These are phyloP conservation scores for Valencia hispanica DNA, from an alignment of 2,797 vertebrate species.

Conservation along the genomic window DNA sequence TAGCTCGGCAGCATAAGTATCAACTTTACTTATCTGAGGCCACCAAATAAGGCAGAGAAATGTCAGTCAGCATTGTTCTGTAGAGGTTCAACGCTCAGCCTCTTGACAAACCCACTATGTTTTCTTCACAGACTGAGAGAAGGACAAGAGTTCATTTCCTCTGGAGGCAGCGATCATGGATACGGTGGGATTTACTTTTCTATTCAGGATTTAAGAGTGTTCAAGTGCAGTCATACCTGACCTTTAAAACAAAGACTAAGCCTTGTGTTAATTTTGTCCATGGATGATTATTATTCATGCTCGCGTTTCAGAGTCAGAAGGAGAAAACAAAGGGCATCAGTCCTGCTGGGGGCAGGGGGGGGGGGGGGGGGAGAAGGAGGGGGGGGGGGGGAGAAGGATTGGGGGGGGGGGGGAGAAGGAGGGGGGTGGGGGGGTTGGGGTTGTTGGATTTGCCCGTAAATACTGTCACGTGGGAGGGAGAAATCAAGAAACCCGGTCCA, in stretches of 20 bases:
- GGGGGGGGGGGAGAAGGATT: too few species aligned
- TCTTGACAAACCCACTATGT: constrained; percentile 33
- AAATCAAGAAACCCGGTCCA: too few species aligned
- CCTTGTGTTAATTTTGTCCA: neutral
- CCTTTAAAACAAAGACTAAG: neutral
- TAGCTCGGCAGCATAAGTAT: constrained; percentile 26
- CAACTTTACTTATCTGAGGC: constrained; percentile 30
- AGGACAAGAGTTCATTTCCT: constrained; percentile 37
- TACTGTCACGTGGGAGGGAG: neutral
- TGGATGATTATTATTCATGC: neutral
- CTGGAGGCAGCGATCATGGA: constrained; percentile 1
- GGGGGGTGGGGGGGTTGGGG: too few species aligned
- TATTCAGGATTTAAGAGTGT: neutral
- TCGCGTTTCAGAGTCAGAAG: neutral
- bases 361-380: too few species aligned
- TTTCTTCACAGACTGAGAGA: constrained; percentile 30
- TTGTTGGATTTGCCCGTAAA: neutral
- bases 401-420: too few species aligned
- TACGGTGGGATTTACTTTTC: constrained; percentile 10
- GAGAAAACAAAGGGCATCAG: neutral
- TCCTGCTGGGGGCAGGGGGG: neutral
- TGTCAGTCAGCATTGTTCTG: constrained; percentile 50
- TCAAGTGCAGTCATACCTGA: neutral
- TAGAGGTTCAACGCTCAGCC: neutral
- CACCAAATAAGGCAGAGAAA: constrained; percentile 45